phyloP scores from a whole-genome alignment of 2,797 vertebrate genomes.

The Phataginus tetradactyla region DNA sequence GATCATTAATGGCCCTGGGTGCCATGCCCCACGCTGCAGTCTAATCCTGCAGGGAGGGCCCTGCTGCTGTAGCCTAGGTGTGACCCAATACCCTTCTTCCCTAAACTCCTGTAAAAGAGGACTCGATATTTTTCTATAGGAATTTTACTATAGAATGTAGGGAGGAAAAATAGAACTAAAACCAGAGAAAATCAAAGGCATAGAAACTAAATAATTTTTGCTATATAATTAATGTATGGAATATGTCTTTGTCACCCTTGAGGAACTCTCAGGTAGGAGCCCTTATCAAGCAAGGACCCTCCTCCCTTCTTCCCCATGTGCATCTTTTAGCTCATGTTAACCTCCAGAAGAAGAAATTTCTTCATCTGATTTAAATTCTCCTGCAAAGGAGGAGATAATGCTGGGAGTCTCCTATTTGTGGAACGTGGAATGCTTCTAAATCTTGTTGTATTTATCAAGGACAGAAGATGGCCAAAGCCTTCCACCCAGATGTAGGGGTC shows the following conservation, averaged over 20 bases:
- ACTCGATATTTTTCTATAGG: slow-evolving; percentile 27
- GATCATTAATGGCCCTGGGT: slow-evolving; percentile 49
- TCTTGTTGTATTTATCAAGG: neutral
- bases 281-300: neutral
- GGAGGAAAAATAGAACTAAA: slow-evolving; percentile 5
- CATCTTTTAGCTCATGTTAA: neutral
- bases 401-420: neutral
- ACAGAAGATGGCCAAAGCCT: slow-evolving; percentile 22
- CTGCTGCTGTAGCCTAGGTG: neutral
- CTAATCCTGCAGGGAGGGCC: slow-evolving; percentile 32
- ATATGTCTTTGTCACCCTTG: neutral
- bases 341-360: slow-evolving; percentile 11
- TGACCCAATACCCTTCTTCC: slow-evolving; percentile 25
- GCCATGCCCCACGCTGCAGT: neutral
- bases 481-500: neutral
- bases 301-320: neutral
- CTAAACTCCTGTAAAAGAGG: slow-evolving; percentile 27
- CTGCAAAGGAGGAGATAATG: neutral
- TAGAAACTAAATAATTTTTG: slow-evolving; percentile 36
- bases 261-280: neutral
- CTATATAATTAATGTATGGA: slow-evolving; percentile 12
- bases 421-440: slow-evolving; percentile 29
- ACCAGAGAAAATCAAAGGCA: slow-evolving; percentile 34
- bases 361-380: slow-evolving; percentile 38
- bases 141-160: slow-evolving; percentile 34